Evolutionary conservation across 2,797 vertebrate genomes (phyloP).

Genomic region (Muscicapa comitata): DNA sequence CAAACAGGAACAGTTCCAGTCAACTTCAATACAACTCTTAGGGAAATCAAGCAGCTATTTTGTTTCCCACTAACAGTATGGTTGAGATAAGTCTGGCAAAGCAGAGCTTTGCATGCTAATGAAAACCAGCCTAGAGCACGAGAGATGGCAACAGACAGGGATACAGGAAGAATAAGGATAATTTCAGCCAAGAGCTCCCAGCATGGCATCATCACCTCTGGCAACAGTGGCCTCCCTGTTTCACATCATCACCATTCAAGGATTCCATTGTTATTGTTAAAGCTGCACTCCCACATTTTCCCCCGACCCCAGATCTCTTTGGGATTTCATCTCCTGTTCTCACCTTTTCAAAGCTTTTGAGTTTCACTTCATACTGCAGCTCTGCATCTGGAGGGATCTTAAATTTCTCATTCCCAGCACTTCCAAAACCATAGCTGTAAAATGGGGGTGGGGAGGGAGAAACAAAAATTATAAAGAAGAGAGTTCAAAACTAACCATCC

Average conservation of each 20-base stretch:
- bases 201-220: not conserved
- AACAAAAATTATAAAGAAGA: not conserved
- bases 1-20: conserved; percentile 6
- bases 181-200: not conserved
- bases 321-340: not conserved
- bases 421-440: conserved; percentile 89
- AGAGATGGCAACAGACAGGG: not conserved
- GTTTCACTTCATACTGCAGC: conserved; percentile 87
- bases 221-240: not conserved
- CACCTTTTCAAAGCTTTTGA: conserved; percentile 93
- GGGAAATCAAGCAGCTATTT: not conserved
- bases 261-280: not conserved
- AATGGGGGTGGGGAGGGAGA: not conserved
- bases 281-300: not conserved
- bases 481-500: not conserved
- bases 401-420: conserved; percentile 81
- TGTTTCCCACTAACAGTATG: not conserved
- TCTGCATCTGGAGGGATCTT: conserved; percentile 85
- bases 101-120: not conserved
- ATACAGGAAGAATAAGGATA: not conserved
- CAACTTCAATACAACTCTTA: not conserved
- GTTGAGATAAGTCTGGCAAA: not conserved
- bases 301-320: not conserved
- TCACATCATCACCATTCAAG: not conserved
- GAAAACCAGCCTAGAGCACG: not conserved